Evolutionary conservation across 2,888 invertebrate genomes (phyloP).

Genomic region (Lapara coniferarum): DNA sequence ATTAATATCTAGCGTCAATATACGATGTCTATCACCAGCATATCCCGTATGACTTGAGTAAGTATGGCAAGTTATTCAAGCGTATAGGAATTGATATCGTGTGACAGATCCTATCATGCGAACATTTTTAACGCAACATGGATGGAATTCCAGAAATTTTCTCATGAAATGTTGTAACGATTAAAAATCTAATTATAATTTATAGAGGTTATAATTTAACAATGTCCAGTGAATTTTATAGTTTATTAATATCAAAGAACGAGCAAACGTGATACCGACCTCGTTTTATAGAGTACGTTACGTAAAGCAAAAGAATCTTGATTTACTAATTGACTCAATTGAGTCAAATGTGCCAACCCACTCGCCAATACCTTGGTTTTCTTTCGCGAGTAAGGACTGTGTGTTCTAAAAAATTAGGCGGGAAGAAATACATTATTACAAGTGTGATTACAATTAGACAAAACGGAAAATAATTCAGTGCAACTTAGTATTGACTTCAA

Average conservation of each 20-base stretch:
- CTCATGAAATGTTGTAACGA: constrained; percentile 6
- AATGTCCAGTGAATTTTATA: neutral
- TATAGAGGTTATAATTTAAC: neutral
- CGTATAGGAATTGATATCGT: constrained; percentile 30
- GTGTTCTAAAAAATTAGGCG: neutral
- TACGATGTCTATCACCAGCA: constrained; percentile 1
- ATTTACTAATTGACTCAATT: constrained; percentile 16
- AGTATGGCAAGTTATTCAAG: constrained; percentile 27
- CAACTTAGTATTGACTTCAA: neutral
- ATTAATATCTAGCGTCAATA: neutral
- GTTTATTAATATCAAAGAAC: neutral
- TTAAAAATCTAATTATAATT: neutral
- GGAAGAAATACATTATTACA: neutral
- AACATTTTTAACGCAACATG: constrained; percentile 28
- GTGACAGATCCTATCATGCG: constrained; percentile 33
- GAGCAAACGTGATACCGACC: neutral
- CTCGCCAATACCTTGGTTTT: constrained; percentile 15
- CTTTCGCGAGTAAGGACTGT: neutral
- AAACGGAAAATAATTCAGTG: neutral
- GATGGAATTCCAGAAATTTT: constrained; percentile 25
- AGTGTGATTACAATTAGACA: too few relatives aligned
- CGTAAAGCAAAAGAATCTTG: constrained; percentile 17
- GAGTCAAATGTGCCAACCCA: constrained; percentile 16
- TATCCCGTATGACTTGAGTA: constrained; percentile 14
- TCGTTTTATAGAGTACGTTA: neutral